Evolutionary conservation across 1,140 invertebrate species (phyloP).

Genomic region (Euura saliciscinereae): DNA sequence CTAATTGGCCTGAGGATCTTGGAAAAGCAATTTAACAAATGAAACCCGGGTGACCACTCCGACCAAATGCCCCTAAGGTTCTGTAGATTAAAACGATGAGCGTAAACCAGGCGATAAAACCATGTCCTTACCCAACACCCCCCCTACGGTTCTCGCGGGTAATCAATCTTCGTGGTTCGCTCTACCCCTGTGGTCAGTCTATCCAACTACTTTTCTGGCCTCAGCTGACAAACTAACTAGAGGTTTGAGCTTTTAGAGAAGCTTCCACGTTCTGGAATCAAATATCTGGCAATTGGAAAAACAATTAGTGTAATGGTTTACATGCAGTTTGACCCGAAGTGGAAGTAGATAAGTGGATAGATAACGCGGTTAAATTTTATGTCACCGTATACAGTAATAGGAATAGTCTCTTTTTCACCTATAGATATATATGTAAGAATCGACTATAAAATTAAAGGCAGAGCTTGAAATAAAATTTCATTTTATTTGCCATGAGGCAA

Average conservation of each 20-base stretch:
- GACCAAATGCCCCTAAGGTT: no score
- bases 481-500: slow-evolving; percentile 34
- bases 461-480: slow-evolving; percentile 43
- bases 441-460: slow-evolving; percentile 39
- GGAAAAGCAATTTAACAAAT: background rate
- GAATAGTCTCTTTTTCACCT: background rate
- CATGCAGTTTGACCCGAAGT: no score
- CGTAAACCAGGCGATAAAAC: slow-evolving; percentile 1
- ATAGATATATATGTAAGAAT: slow-evolving; percentile 22
- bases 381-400: no score
- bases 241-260: background rate
- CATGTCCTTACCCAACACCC: background rate
- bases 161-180: background rate
- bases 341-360: no score
- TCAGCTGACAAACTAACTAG: background rate
- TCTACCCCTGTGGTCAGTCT: background rate
- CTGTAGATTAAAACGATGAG: slow-evolving; percentile 1
- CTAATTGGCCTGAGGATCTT: background rate
- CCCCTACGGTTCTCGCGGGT: background rate
- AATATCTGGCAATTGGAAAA: no score
- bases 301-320: no score
- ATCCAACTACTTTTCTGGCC: background rate
- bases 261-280: background rate
- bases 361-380: no score
- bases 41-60: background rate